phyloP scores from a whole-genome alignment of 2,113 vertebrate genomes.

The Caranx melampygus region DNA sequence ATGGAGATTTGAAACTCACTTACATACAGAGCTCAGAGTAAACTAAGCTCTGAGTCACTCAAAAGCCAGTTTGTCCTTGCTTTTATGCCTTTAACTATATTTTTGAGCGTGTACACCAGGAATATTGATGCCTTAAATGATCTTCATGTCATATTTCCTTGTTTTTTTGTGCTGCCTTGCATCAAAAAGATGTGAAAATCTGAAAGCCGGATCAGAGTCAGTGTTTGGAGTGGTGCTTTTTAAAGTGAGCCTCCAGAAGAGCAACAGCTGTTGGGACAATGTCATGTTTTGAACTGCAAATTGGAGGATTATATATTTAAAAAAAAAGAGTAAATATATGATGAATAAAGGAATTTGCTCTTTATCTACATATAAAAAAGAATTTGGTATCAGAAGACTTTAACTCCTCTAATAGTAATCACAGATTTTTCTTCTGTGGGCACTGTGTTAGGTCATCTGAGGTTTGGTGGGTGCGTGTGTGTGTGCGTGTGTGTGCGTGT shows the following conservation, averaged over 20 bases:
- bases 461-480: constrained; percentile 6
- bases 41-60: no score
- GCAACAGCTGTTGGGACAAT: no score
- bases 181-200: not conserved
- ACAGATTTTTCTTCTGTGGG: constrained; percentile 34
- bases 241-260: not conserved
- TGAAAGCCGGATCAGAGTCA: not conserved
- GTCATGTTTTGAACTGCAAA: no score
- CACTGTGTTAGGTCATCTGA: constrained; percentile 10
- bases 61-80: no score
- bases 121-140: not conserved
- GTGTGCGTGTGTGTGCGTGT: not conserved
- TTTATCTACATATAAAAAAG: not conserved
- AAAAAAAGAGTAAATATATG: not conserved
- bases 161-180: not conserved
- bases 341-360: not conserved
- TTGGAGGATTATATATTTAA: not conserved
- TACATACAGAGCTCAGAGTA: no score
- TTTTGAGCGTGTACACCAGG: no score
- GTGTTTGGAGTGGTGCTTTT: not conserved
- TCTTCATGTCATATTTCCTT: not conserved
- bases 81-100: no score
- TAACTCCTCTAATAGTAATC: constrained; percentile 9
- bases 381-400: not conserved
- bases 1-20: no score